Conservation (phyloP, 2,113 vertebrate genomes). For the Corythornis madagascariensis region DNA sequence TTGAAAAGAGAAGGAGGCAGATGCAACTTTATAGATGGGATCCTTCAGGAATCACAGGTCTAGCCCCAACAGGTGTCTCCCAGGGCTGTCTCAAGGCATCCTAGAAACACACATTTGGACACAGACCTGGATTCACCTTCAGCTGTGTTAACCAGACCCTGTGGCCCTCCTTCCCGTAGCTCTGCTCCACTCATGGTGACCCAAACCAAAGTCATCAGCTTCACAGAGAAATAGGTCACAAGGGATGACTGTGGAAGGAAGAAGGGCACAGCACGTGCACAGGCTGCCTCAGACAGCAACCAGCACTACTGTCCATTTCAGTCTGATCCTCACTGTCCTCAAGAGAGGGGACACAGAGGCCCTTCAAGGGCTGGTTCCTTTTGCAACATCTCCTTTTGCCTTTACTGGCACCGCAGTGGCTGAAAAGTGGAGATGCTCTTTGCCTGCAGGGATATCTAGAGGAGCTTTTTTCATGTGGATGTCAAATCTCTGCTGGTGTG, state of each 20-base stretch:
- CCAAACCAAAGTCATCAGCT: neutral
- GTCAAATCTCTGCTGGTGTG: neutral
- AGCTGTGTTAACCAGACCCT: neutral
- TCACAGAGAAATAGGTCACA: neutral
- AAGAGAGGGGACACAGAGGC: neutral
- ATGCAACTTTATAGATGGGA: neutral
- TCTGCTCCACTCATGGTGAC: neutral
- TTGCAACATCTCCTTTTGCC: neutral
- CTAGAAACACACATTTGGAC: neutral
- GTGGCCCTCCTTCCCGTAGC: neutral
- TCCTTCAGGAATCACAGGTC: neutral
- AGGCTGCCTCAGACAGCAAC: neutral
- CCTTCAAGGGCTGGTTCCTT: neutral
- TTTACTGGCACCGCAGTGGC: fast-evolving
- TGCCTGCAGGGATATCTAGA: fast-evolving
- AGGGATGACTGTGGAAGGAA: neutral
- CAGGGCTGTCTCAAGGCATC: neutral
- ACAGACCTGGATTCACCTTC: neutral
- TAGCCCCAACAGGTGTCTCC: neutral
- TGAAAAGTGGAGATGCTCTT: neutral
- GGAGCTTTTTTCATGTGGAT: neutral
- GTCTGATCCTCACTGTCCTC: neutral
- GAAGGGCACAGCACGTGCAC: neutral
- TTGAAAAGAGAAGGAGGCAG: neutral
- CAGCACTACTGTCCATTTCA: neutral